Conservation (phyloP, 2,797 vertebrate genomes). For the Sciaenops ocellatus region DNA sequence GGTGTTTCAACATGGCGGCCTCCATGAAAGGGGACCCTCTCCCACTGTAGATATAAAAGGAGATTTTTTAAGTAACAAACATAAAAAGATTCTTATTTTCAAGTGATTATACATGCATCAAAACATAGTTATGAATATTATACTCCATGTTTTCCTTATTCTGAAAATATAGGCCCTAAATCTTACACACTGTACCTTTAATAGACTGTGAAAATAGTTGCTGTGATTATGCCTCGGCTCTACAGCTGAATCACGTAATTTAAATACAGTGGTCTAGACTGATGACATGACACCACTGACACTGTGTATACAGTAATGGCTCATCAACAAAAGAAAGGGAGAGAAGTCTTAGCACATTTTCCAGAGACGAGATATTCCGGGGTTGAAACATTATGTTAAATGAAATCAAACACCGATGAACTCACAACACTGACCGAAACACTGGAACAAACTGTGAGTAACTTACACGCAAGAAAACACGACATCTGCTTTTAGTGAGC, state of each 20-base stretch:
- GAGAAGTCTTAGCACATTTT: background rate
- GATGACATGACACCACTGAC: background rate
- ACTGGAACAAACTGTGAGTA: no score
- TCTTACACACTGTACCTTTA: no score
- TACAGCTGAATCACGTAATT: background rate
- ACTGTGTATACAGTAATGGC: background rate
- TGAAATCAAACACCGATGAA: background rate
- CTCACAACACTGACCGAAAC: no score
- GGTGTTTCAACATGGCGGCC: no score
- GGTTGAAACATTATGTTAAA: background rate
- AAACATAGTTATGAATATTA: no score
- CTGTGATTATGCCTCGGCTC: background rate
- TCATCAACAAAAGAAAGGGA: background rate
- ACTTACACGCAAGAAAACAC: background rate
- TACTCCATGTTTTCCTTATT: no score
- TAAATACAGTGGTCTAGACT: background rate
- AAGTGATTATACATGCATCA: no score
- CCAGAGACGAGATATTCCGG: background rate
- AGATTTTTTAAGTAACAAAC: no score
- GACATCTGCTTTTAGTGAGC: background rate
- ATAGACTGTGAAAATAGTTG: background rate
- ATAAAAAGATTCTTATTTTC: no score
- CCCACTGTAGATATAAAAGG: no score
- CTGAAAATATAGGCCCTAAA: no score
- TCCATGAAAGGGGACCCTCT: no score